phyloP scores from a whole-genome alignment of 2,113 vertebrate species.

The Orycteropus afer region DNA sequence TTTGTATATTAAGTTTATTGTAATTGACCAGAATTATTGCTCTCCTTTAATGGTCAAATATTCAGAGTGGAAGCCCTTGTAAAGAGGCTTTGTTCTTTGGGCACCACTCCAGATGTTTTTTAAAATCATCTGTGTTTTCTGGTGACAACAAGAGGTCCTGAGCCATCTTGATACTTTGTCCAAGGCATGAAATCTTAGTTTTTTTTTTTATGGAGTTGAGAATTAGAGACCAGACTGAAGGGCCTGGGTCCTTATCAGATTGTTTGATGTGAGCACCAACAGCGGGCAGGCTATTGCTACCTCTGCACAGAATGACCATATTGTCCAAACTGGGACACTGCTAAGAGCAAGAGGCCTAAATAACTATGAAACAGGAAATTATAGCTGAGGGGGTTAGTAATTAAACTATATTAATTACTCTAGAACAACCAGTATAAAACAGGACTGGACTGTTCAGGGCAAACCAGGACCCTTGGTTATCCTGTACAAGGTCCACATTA shows the following conservation, averaged over 20 bases:
- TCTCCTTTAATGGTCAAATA: neutral
- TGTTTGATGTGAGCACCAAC: neutral
- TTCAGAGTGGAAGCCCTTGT: neutral
- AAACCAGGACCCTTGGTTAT: too few species aligned
- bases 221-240: neutral
- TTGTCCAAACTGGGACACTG: neutral
- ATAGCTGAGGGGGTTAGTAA: too few species aligned
- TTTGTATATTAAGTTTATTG: too few species aligned
- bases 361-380: too few species aligned
- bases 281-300: neutral
- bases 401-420: too few species aligned
- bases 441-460: neutral
- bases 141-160: neutral
- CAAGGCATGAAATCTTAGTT: neutral
- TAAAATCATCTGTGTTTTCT: neutral
- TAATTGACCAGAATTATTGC: neutral
- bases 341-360: neutral
- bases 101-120: neutral
- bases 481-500: too few species aligned
- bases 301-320: neutral
- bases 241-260: neutral
- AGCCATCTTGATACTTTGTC: neutral
- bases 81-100: neutral
- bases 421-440: neutral
- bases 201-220: neutral